A percentile compares a stretch with the other conserved stretches of the same genome.
phyloP scores from a whole-genome alignment of 2,888 invertebrate genomes.

The Halocaridina rubra region DNA sequence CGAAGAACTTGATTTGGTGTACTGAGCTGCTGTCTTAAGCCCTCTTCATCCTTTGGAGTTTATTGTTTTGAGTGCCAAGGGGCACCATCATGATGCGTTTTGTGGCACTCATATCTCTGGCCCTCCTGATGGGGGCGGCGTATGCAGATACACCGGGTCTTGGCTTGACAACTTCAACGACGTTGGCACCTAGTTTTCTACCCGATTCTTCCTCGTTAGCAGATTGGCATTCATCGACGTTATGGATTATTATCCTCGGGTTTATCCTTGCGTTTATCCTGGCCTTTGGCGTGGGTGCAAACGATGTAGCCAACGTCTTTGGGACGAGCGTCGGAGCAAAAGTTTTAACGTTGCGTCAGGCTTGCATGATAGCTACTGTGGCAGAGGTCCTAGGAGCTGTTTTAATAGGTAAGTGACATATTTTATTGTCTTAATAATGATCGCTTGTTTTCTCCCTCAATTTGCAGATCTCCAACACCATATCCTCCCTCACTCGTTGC shows the following conservation, averaged over 20 bases:
- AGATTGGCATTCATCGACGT: conserved; percentile 62
- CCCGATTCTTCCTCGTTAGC: conserved; percentile 32
- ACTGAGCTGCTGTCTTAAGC: not conserved
- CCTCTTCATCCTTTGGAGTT: not conserved
- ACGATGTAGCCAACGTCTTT: conserved; percentile 75
- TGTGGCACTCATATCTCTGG: not conserved
- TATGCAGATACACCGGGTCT: conserved; percentile 18
- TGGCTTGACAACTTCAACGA: conserved; percentile 22
- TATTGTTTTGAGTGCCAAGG: not conserved
- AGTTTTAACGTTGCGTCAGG: conserved; percentile 73
- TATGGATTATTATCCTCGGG: conserved; percentile 72
- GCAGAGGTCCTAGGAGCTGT: conserved; percentile 74
- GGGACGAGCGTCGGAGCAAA: conserved; percentile 74
- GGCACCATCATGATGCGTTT: not conserved
- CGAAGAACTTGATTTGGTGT: too few species aligned
- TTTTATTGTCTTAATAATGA: too few species aligned
- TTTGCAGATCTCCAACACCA: conserved; percentile 7
- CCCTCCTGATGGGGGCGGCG: conserved; percentile 10
- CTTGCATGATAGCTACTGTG: conserved; percentile 74
- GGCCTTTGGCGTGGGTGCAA: conserved; percentile 75
- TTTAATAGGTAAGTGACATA: conserved; percentile 70
- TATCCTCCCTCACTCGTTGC: conserved; percentile 1
- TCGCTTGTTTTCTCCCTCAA: conserved; percentile 11
- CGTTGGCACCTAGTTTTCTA: conserved; percentile 30
- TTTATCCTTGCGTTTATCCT: conserved; percentile 73